phyloP scores from a whole-genome alignment of 2,113 vertebrate species.

The Barnardius zonarius region DNA sequence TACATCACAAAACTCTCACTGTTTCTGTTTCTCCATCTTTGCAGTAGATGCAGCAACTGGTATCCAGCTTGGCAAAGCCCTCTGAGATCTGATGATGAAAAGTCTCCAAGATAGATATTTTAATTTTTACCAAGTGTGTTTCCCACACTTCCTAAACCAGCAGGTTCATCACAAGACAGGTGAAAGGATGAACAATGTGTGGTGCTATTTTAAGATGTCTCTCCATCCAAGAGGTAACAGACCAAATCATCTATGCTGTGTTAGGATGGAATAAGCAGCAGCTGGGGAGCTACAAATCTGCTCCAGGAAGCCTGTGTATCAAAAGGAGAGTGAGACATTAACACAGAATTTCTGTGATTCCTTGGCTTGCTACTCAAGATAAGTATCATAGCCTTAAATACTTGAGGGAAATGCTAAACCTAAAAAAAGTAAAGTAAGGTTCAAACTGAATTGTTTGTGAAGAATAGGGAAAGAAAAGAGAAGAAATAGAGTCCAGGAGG shows the following conservation, averaged over 20 bases:
- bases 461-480: constrained; percentile 19
- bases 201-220: neutral
- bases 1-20: neutral
- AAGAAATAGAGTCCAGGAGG: constrained; percentile 4
- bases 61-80: neutral
- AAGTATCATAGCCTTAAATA: constrained; percentile 41
- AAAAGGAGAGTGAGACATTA: neutral
- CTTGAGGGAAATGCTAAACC: constrained; percentile 51
- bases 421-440: constrained; percentile 13
- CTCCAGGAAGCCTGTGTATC: neutral
- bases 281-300: neutral
- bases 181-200: neutral
- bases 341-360: constrained; percentile 44
- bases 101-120: neutral
- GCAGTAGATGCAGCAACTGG: neutral
- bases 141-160: neutral
- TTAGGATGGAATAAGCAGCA: neutral
- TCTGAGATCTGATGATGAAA: neutral
- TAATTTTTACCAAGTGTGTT: neutral
- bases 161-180: neutral
- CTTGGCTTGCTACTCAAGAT: constrained; percentile 34
- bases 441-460: constrained; percentile 27
- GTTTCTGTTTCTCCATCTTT: neutral
- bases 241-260: neutral
- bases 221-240: neutral